Evolutionary conservation across 2,113 vertebrate genomes (phyloP).

Genomic region (Psettodes erumei): DNA sequence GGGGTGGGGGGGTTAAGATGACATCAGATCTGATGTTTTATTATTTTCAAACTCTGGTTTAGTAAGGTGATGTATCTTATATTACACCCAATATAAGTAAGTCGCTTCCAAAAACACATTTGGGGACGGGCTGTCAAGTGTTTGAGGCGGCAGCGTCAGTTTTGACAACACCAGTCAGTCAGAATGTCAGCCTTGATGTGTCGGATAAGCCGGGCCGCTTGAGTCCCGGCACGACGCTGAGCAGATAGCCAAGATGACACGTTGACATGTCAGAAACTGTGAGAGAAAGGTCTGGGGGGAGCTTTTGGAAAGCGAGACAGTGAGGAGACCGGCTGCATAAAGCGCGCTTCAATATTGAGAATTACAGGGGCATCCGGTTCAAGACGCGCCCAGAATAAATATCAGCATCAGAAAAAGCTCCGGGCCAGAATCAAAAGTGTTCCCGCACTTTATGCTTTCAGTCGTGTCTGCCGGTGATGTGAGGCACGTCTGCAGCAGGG

Average conservation of each 20-base stretch:
- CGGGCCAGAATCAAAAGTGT: constrained; percentile 33
- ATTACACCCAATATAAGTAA: neutral
- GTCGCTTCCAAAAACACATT: constrained; percentile 13
- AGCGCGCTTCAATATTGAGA: constrained; percentile 21
- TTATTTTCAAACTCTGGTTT: neutral
- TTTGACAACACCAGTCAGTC: constrained; percentile 65
- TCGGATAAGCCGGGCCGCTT: constrained; percentile 49
- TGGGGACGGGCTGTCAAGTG: constrained; percentile 31
- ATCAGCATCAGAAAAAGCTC: constrained; percentile 31
- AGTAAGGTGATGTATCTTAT: neutral
- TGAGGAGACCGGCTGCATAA: constrained; percentile 27
- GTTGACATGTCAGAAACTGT: constrained; percentile 45
- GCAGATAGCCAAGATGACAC: constrained; percentile 61
- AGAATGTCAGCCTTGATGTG: constrained; percentile 52
- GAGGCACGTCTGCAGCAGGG: constrained; percentile 30
- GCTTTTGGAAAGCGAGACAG: constrained; percentile 36
- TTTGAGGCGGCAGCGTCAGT: constrained; percentile 43
- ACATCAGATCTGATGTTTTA: neutral
- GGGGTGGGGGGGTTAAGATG: neutral
- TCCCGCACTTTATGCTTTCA: constrained; percentile 26
- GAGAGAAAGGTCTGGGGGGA: constrained; percentile 41
- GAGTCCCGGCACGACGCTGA: constrained; percentile 40
- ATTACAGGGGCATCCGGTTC: constrained; percentile 26
- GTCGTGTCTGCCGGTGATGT: constrained; percentile 29
- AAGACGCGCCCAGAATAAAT: constrained; percentile 44